Percentiles rank a stretch among this genome's conserved stretches.
Conservation (phyloP, 2,113 vertebrate species). For the Actinemys pallida region DNA sequence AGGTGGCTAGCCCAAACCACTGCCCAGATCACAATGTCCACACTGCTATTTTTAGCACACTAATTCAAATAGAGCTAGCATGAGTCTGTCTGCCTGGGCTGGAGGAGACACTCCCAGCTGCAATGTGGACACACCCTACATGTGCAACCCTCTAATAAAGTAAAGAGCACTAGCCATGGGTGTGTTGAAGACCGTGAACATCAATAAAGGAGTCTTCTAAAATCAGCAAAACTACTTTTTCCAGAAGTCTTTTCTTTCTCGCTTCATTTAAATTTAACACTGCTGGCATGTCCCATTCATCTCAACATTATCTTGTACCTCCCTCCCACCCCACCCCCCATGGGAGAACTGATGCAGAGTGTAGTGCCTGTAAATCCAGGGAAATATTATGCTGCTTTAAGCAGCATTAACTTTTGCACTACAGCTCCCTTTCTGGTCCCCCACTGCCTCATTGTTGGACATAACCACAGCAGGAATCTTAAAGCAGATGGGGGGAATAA, state of each 20-base stretch:
- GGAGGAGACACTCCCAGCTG: not conserved
- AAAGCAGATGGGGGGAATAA: slow-evolving; percentile 42
- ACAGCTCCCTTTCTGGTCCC: slow-evolving; percentile 14
- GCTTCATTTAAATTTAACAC: not conserved
- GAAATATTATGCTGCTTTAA: not conserved
- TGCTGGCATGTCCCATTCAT: not conserved
- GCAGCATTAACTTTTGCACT: not conserved
- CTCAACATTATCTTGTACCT: not conserved
- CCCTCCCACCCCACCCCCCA: not conserved
- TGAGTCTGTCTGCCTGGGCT: not conserved
- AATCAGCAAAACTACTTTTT: not conserved
- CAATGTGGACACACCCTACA: not conserved
- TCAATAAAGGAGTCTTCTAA: not conserved
- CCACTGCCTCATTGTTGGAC: slow-evolving; percentile 8
- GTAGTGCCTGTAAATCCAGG: not conserved
- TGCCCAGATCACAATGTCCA: not conserved
- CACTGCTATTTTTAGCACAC: not conserved
- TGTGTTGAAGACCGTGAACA: not conserved
- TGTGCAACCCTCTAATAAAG: not conserved
- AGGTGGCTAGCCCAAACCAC: not conserved
- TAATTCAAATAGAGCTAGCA: not conserved
- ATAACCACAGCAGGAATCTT: not conserved
- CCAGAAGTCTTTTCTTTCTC: not conserved
- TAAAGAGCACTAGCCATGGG: not conserved
- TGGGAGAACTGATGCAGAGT: not conserved